These are phyloP conservation scores for Steatornis caripensis DNA, from an alignment of 2,113 vertebrate genomes.

Conservation along the genomic window DNA sequence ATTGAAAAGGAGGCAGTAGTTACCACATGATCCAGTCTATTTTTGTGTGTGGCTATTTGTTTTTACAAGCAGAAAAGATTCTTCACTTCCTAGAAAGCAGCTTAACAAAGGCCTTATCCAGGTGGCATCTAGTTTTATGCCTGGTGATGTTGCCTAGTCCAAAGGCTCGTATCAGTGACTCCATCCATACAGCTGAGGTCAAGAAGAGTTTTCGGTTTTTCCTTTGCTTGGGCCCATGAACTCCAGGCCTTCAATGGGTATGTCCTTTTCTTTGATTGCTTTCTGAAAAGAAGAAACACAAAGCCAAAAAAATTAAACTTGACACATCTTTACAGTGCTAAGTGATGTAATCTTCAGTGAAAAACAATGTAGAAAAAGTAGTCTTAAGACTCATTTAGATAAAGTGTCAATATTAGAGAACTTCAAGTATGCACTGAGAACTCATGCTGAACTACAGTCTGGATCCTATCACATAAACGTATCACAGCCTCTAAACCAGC, in stretches of 20 bases:
- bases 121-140: not conserved
- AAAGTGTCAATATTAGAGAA: accelerated
- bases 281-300: slow-evolving; percentile 71
- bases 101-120: not conserved
- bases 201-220: slow-evolving; percentile 83
- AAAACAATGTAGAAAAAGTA: not conserved
- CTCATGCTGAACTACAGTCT: accelerated
- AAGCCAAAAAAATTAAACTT: not conserved
- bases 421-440: accelerated
- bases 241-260: slow-evolving; percentile 93
- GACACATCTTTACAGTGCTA: accelerated
- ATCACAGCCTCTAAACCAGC: not conserved
- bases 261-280: slow-evolving; percentile 96
- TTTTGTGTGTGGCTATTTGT: not conserved
- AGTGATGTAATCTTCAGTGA: too few relatives aligned
- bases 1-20: not conserved
- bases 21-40: not conserved
- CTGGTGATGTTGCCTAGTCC: not conserved
- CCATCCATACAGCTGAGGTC: not conserved
- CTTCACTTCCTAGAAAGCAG: not conserved
- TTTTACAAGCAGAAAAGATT: not conserved
- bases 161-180: not conserved
- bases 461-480: accelerated
- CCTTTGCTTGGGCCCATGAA: slow-evolving; percentile 94
- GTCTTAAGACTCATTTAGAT: not conserved